Evolutionary conservation across 2,888 invertebrate genomes (phyloP).

Genomic region (Abscondita cerata): DNA sequence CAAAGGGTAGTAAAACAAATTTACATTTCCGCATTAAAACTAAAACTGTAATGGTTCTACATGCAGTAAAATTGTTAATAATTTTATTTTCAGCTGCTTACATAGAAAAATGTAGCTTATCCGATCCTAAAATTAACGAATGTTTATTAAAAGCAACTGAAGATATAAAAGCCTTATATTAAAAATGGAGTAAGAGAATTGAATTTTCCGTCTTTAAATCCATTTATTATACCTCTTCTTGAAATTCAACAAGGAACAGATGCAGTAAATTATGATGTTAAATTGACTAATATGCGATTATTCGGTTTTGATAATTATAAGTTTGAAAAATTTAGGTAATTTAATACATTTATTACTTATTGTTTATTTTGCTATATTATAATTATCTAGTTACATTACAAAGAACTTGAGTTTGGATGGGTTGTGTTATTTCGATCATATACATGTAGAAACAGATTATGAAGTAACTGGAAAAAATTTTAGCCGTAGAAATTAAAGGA

Average conservation of each 20-base stretch:
- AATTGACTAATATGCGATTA: conserved; percentile 60
- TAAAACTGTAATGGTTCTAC: no score
- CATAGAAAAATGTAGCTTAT: conserved; percentile 61
- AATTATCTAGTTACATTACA: no score
- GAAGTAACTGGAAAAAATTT: conserved; percentile 15
- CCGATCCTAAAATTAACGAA: conserved; percentile 62
- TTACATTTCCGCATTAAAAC: no score
- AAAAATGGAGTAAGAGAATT: conserved; percentile 66
- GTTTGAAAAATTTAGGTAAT: conserved; percentile 27
- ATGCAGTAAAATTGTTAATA: no score
- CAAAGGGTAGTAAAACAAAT: no score
- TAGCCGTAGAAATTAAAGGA: conserved; percentile 11
- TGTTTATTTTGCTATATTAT: no score
- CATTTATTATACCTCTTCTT: conserved; percentile 64
- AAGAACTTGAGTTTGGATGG: no score
- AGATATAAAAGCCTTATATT: conserved; percentile 61
- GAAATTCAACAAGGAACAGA: conserved; percentile 64
- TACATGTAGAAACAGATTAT: conserved; percentile 1
- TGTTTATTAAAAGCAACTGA: conserved; percentile 63
- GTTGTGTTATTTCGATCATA: neutral
- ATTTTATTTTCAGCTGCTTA: conserved; percentile 64
- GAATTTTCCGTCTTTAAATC: conserved; percentile 66
- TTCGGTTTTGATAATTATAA: conserved; percentile 51
- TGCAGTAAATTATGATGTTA: conserved; percentile 64
- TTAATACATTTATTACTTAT: neutral